A percentile compares a stretch with the other conserved stretches of the same genome.
These are phyloP conservation scores for Distichodus sexfasciatus DNA, from an alignment of 2,797 vertebrate species.

Conservation along the genomic window DNA sequence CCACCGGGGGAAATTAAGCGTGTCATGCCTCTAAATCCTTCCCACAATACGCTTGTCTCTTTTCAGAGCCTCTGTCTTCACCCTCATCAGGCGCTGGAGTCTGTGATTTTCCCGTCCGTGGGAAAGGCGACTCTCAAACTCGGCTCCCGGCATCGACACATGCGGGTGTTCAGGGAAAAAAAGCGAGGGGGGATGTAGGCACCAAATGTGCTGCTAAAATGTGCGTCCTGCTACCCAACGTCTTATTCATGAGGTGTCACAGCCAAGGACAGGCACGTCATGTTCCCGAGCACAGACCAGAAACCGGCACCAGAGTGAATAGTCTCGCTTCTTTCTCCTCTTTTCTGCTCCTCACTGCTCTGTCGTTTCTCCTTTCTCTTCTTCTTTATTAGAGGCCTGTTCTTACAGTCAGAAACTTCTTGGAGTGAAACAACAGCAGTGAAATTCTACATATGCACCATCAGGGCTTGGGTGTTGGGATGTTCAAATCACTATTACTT, in stretches of 20 bases:
- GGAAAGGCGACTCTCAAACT: constrained; percentile 49
- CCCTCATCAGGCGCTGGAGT: constrained; percentile 61
- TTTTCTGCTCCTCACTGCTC: constrained; percentile 16
- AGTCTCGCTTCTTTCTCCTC: constrained; percentile 10
- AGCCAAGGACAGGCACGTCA: constrained; percentile 32
- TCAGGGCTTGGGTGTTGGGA: too few relatives aligned
- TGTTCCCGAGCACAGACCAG: constrained; percentile 29
- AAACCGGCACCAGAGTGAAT: constrained; percentile 19
- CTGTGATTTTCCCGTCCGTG: constrained; percentile 57
- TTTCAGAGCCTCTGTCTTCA: constrained; percentile 34
- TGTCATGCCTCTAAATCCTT: constrained; percentile 73
- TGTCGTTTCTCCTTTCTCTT: constrained; percentile 54
- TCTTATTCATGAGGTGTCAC: constrained; percentile 43
- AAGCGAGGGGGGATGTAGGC: constrained; percentile 5
- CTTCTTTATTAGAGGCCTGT: background rate
- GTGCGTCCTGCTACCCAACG: constrained; percentile 33
- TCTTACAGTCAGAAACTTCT: constrained; percentile 12
- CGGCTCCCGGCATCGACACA: constrained; percentile 4
- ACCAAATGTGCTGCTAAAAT: constrained; percentile 38
- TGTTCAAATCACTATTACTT: too few relatives aligned
- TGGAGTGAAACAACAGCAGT: constrained; percentile 2
- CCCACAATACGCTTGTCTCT: constrained; percentile 55
- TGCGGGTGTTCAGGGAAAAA: too few relatives aligned
- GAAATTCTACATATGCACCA: background rate
- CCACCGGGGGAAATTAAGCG: constrained; percentile 65